phyloP scores from a whole-genome alignment of 2,797 vertebrate species.

The Tenualosa thibaudeaui region DNA sequence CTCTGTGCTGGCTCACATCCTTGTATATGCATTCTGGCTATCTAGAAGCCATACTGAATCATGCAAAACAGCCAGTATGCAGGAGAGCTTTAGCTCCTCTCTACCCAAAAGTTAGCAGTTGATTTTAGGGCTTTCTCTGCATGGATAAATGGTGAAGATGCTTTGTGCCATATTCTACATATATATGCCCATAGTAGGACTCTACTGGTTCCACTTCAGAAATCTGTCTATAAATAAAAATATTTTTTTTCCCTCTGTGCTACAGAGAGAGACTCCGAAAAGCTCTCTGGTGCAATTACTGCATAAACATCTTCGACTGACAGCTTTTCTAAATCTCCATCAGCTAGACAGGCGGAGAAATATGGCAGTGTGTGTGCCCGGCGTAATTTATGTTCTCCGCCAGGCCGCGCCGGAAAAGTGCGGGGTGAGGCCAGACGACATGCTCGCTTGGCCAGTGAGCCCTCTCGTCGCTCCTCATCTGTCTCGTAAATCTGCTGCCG shows the following conservation, averaged over 20 bases:
- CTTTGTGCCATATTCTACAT: constrained; percentile 1
- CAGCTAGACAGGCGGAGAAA: constrained; percentile 51
- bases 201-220: neutral
- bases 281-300: constrained; percentile 45
- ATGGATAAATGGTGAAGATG: neutral
- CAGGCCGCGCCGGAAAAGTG: constrained; percentile 43
- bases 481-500: constrained; percentile 48
- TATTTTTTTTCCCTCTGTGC: neutral
- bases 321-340: constrained; percentile 52
- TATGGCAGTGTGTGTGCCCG: constrained; percentile 44
- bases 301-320: constrained; percentile 49
- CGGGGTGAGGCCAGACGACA: constrained; percentile 39
- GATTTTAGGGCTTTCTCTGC: neutral
- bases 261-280: constrained; percentile 13
- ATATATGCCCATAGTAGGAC: neutral
- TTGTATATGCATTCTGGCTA: neutral
- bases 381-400: constrained; percentile 48
- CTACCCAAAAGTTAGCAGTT: neutral
- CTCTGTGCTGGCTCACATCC: neutral
- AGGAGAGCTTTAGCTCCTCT: neutral
- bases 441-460: constrained; percentile 33
- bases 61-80: neutral
- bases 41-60: neutral
- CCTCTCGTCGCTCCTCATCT: constrained; percentile 30
- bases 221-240: neutral